These are phyloP conservation scores for Caenorhabditis sp. DNA, from an alignment of 2,888 invertebrate genomes.

Conservation along the genomic window DNA sequence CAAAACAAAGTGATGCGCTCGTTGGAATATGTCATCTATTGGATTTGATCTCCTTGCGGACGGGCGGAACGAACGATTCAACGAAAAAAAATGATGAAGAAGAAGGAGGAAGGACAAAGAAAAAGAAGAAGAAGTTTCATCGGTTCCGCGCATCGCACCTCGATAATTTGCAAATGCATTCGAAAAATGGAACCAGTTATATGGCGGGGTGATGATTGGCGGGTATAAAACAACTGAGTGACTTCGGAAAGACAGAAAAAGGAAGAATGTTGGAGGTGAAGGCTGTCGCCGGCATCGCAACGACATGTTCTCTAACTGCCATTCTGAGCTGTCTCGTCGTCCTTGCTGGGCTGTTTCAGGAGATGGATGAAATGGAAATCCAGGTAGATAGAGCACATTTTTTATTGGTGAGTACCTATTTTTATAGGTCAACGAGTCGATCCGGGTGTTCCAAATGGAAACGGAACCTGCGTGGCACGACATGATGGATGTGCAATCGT, in stretches of 20 bases:
- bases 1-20: slow-evolving; percentile 20
- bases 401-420: too few species aligned
- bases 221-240: neutral
- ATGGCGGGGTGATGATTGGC: slow-evolving; percentile 10
- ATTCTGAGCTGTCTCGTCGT: slow-evolving; percentile 42
- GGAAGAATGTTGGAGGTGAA: slow-evolving; percentile 36
- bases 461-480: slow-evolving; percentile 62
- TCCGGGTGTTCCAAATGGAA: slow-evolving; percentile 54
- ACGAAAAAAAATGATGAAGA: slow-evolving; percentile 5
- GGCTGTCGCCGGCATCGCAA: slow-evolving; percentile 39
- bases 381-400: too few species aligned
- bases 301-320: slow-evolving; percentile 24
- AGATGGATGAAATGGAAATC: slow-evolving; percentile 50
- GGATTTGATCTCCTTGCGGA: slow-evolving; percentile 11
- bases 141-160: slow-evolving; percentile 23
- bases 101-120: slow-evolving; percentile 23
- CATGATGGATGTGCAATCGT: slow-evolving; percentile 55
- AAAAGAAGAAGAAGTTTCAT: slow-evolving; percentile 32
- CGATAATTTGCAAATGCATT: slow-evolving; percentile 54
- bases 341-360: slow-evolving; percentile 32
- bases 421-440: slow-evolving; percentile 50
- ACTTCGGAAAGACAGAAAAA: neutral
- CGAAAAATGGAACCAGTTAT: slow-evolving; percentile 35
- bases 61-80: slow-evolving; percentile 26
- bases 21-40: neutral